Evolutionary conservation across 1,140 invertebrate genomes (phyloP).

Genomic region (Lethrus apterus): DNA sequence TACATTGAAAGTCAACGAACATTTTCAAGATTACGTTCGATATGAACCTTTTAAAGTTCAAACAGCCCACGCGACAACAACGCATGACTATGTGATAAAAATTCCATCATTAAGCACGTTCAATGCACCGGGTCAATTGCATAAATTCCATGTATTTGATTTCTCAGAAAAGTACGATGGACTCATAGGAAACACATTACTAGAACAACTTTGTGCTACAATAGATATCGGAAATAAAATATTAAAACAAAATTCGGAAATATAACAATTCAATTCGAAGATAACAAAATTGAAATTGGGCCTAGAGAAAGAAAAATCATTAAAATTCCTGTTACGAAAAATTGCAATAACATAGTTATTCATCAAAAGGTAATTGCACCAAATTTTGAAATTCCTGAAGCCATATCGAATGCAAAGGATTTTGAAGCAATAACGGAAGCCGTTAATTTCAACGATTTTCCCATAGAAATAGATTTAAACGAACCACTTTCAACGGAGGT

Average conservation of each 20-base stretch:
- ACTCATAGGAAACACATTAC: background rate
- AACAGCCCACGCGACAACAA: constrained; percentile 1
- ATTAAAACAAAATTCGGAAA: constrained; percentile 1
- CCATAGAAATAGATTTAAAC: background rate
- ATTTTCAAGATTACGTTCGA: constrained; percentile 5
- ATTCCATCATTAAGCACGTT: constrained; percentile 2
- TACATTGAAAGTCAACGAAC: constrained; percentile 1
- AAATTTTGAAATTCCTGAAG: constrained; percentile 1
- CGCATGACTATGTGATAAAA: constrained; percentile 1
- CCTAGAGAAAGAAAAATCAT: constrained; percentile 8
- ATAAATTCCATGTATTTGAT: constrained; percentile 7
- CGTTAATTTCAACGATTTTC: constrained; percentile 6
- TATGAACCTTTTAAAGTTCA: constrained; percentile 6
- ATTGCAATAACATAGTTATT: background rate
- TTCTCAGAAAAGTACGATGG: constrained; percentile 1
- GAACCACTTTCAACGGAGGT: constrained; percentile 1
- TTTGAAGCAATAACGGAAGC: constrained; percentile 4
- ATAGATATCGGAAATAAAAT: background rate
- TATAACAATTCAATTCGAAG: constrained; percentile 1
- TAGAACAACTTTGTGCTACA: background rate
- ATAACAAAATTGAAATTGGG: constrained; percentile 2
- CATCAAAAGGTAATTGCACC: constrained; percentile 5
- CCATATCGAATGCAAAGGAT: constrained; percentile 1
- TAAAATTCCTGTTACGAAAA: constrained; percentile 5
- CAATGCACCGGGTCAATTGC: background rate